These are phyloP conservation scores for Coilia nasus DNA, from an alignment of 2,797 vertebrate species.

Conservation along the genomic window DNA sequence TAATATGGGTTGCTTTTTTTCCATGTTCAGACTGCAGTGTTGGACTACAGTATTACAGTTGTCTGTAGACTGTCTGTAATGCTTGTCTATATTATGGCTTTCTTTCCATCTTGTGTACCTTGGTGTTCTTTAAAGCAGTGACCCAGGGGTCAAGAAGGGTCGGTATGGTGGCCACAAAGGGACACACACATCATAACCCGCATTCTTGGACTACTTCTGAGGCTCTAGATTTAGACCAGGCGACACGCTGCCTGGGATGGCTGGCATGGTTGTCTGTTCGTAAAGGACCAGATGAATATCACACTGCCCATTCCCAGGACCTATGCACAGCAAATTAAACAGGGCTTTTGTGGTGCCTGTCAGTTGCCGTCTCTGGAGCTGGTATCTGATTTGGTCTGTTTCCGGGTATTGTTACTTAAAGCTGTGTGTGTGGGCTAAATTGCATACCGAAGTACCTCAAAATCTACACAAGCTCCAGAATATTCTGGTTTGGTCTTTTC, in stretches of 20 bases:
- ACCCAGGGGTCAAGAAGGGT: not conserved
- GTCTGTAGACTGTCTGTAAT: not conserved
- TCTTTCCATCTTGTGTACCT: not conserved
- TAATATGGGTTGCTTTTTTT: not conserved
- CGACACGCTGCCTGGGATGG: not conserved
- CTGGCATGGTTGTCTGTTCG: not conserved
- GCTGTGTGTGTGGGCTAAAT: no score
- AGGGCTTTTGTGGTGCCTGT: not conserved
- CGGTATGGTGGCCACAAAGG: not conserved
- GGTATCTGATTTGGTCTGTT: not conserved
- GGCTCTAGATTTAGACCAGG: conserved; percentile 10
- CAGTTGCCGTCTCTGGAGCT: not conserved
- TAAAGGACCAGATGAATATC: not conserved
- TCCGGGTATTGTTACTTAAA: no score
- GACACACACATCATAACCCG: not conserved
- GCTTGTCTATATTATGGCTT: not conserved
- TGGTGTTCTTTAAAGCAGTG: not conserved
- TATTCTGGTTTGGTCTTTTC: no score
- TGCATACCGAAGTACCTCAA: no score
- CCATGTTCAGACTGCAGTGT: not conserved
- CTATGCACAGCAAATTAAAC: not conserved
- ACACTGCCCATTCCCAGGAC: not conserved
- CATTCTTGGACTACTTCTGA: not conserved
- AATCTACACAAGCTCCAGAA: no score
- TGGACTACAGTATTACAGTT: not conserved